A percentile compares a stretch with the other conserved stretches of the same genome.
Conservation (phyloP, 2,113 vertebrate species). For the Merops nubicus region DNA sequence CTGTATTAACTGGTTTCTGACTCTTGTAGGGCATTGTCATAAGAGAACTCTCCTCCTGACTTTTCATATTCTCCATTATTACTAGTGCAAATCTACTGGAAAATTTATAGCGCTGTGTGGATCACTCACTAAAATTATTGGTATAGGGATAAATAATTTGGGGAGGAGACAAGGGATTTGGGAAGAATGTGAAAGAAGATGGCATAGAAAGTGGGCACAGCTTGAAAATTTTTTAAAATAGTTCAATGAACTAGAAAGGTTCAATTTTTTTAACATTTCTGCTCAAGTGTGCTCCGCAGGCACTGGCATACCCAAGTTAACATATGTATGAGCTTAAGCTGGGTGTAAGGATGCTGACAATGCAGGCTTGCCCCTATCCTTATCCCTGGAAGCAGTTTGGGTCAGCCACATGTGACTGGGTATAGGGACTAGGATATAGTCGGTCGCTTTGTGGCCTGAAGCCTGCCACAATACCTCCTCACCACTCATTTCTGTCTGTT, state of each 20-base stretch:
- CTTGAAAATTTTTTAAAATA: neutral
- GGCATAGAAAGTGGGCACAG: neutral
- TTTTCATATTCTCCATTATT: neutral
- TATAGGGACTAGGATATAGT: neutral
- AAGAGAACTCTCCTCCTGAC: neutral
- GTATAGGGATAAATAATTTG: neutral
- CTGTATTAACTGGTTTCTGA: neutral
- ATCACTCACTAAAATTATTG: neutral
- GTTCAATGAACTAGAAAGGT: too few species aligned
- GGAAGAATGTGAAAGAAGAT: neutral
- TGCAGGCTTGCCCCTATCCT: neutral
- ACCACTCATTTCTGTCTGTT: neutral
- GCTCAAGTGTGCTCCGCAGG: neutral
- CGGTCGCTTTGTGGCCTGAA: neutral
- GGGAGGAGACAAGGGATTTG: neutral
- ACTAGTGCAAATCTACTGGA: neutral
- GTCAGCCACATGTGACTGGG: neutral
- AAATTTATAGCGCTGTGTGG: neutral
- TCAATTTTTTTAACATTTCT: too few species aligned
- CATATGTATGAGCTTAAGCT: neutral
- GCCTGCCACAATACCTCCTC: neutral
- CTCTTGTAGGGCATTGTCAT: neutral
- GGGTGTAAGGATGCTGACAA: neutral
- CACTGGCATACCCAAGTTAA: neutral
- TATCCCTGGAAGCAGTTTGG: neutral